Evolutionary conservation across 2,888 invertebrate genomes (phyloP).

Genomic region (Drosophila monieri): DNA sequence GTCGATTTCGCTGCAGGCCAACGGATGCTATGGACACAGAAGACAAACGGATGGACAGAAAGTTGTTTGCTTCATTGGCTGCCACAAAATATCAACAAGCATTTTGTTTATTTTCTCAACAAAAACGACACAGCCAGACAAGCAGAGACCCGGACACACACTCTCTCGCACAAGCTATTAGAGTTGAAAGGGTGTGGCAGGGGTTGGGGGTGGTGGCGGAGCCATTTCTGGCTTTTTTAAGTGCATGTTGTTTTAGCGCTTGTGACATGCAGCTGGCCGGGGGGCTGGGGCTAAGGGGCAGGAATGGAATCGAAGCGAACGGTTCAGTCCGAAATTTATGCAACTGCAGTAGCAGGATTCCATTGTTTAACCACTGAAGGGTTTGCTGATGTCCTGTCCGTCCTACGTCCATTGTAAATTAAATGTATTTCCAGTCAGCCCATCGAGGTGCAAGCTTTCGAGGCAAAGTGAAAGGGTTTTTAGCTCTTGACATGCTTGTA

Average conservation of each 20-base stretch:
- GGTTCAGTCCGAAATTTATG: conserved; percentile 62
- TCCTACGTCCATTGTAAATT: conserved; percentile 4
- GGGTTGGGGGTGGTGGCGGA: background rate
- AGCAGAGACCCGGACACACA: conserved; percentile 48
- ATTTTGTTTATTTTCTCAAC: conserved; percentile 79
- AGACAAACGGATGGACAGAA: conserved; percentile 45
- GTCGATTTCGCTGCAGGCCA: conserved; percentile 73
- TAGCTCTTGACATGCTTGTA: conserved; percentile 17
- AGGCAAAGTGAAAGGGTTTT: conserved; percentile 28
- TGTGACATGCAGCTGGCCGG: conserved; percentile 71
- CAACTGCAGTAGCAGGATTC: conserved; percentile 71
- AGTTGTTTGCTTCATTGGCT: conserved; percentile 80
- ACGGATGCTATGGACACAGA: conserved; percentile 42
- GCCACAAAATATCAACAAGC: conserved; percentile 80
- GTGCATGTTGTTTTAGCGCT: conserved; percentile 79
- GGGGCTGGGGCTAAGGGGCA: background rate
- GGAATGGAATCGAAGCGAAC: conserved; percentile 2
- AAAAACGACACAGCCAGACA: conserved; percentile 53
- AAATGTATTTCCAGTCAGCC: conserved; percentile 6
- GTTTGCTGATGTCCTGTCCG: conserved; percentile 16
- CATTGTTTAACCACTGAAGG: conserved; percentile 46
- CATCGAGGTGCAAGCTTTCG: conserved; percentile 29
- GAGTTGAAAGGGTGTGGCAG: conserved; percentile 19
- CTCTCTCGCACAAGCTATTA: conserved; percentile 59
- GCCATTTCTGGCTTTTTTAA: conserved; percentile 51